Evolutionary conservation across 1,140 invertebrate species (phyloP).

Genomic region (Marisa cornuarietis): DNA sequence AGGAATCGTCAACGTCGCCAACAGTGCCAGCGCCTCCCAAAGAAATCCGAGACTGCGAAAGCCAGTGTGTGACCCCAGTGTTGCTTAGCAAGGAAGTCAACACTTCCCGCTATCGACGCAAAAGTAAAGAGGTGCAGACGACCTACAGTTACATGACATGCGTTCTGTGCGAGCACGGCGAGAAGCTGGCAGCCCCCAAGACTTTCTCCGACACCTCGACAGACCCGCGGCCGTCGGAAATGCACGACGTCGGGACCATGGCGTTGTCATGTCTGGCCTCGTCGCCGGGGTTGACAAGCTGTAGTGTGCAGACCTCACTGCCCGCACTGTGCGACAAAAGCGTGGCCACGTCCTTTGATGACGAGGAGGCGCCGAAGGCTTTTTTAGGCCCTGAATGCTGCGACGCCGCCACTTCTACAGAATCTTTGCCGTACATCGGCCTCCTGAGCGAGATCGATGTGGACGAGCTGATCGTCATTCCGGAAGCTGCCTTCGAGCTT

Average conservation of each 20-base stretch:
- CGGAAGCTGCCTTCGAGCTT: conserved; percentile 51
- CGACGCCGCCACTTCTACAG: conserved; percentile 58
- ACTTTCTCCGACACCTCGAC: conserved; percentile 35
- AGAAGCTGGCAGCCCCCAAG: not conserved
- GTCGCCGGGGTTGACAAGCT: conserved; percentile 26
- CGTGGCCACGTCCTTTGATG: conserved; percentile 46
- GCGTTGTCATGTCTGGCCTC: conserved; percentile 44
- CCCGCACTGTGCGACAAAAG: conserved; percentile 47
- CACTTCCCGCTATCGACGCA: conserved; percentile 16
- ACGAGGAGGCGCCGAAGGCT: conserved; percentile 28
- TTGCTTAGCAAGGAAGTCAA: conserved; percentile 13
- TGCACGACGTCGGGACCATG: conserved; percentile 53
- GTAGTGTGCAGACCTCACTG: conserved; percentile 45
- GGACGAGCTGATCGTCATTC: conserved; percentile 57
- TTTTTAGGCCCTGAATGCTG: conserved; percentile 32
- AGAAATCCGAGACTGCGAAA: conserved; percentile 8
- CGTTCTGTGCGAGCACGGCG: conserved; percentile 24
- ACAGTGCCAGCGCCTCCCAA: not conserved
- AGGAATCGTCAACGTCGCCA: not conserved
- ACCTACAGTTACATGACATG: conserved; percentile 19
- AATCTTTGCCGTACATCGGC: conserved; percentile 59
- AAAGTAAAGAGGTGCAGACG: conserved; percentile 28
- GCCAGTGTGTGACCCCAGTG: conserved; percentile 9
- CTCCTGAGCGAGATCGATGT: conserved; percentile 59
- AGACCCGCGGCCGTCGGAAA: conserved; percentile 30